Evolutionary conservation across 2,888 invertebrate species (phyloP).

Genomic region (Onchidella celtica): DNA sequence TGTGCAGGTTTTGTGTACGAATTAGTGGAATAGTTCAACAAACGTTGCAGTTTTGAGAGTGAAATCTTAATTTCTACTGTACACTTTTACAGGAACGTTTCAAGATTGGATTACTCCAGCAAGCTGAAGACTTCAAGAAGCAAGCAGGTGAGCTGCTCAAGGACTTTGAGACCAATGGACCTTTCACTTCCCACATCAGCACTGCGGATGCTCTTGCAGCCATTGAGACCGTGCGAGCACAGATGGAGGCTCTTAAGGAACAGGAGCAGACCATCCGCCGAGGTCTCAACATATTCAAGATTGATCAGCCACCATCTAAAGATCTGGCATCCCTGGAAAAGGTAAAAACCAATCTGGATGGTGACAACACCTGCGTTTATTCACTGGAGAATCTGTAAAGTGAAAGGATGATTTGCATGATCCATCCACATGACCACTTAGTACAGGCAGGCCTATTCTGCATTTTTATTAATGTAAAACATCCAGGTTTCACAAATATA

Average conservation of each 20-base stretch:
- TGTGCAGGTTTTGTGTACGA: too few species aligned
- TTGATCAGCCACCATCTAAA: conserved; percentile 85
- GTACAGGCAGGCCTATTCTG: too few species aligned
- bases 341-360: conserved; percentile 57
- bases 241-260: conserved; percentile 82
- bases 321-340: conserved; percentile 79
- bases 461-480: too few species aligned
- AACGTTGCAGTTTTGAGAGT: too few species aligned
- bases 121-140: conserved; percentile 87
- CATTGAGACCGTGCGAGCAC: conserved; percentile 71
- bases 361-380: not conserved
- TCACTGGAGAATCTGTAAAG: not conserved
- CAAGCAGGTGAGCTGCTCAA: conserved; percentile 86
- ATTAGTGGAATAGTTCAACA: too few species aligned
- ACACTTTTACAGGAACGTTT: conserved; percentile 80
- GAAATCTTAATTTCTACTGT: too few species aligned
- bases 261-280: conserved; percentile 84
- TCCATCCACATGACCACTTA: too few species aligned
- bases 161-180: conserved; percentile 85
- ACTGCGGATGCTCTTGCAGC: conserved; percentile 76
- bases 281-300: conserved; percentile 88
- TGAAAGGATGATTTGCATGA: not conserved
- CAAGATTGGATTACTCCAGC: conserved; percentile 86
- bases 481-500: too few species aligned
- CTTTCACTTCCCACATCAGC: conserved; percentile 73